These are phyloP conservation scores for Garra rufa DNA, from an alignment of 2,113 vertebrate genomes.

Conservation along the genomic window DNA sequence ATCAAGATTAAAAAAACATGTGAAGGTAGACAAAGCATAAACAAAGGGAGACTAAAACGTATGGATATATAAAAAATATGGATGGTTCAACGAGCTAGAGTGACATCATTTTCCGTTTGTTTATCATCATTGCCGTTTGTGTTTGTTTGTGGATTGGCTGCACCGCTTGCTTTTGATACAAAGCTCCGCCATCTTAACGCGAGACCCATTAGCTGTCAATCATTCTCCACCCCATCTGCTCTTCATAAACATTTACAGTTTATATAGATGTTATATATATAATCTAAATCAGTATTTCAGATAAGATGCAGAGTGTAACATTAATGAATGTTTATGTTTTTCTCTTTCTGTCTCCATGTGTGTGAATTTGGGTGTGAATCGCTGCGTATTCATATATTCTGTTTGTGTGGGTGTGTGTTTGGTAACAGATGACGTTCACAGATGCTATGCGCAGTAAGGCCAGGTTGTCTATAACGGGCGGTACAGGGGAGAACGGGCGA, in stretches of 20 bases:
- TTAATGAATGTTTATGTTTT: slow-evolving; percentile 26
- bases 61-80: background rate
- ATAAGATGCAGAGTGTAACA: background rate
- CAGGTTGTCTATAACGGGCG: slow-evolving; percentile 97
- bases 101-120: slow-evolving; percentile 22
- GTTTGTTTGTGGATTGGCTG: slow-evolving; percentile 41
- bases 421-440: slow-evolving; percentile 89
- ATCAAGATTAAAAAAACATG: background rate
- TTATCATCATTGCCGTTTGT: slow-evolving; percentile 37
- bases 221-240: slow-evolving; percentile 59
- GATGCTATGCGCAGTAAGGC: slow-evolving; percentile 94
- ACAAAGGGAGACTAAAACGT: background rate
- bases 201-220: slow-evolving; percentile 56
- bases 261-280: background rate
- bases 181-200: slow-evolving; percentile 35
- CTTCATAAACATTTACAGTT: slow-evolving; percentile 44
- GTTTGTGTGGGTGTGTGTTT: slow-evolving; percentile 70
- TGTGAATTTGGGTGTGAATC: slow-evolving; percentile 38
- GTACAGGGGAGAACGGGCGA: slow-evolving; percentile 93
- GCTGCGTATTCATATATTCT: background rate
- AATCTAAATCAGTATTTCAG: slow-evolving; percentile 2
- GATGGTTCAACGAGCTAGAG: background rate
- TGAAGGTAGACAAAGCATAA: background rate
- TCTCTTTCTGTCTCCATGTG: slow-evolving; percentile 19
- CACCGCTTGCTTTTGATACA: slow-evolving; percentile 41